A percentile compares a stretch with the other conserved stretches of the same genome.
phyloP scores from a whole-genome alignment of 2,888 invertebrate species.

The Esperia sulphurella region DNA sequence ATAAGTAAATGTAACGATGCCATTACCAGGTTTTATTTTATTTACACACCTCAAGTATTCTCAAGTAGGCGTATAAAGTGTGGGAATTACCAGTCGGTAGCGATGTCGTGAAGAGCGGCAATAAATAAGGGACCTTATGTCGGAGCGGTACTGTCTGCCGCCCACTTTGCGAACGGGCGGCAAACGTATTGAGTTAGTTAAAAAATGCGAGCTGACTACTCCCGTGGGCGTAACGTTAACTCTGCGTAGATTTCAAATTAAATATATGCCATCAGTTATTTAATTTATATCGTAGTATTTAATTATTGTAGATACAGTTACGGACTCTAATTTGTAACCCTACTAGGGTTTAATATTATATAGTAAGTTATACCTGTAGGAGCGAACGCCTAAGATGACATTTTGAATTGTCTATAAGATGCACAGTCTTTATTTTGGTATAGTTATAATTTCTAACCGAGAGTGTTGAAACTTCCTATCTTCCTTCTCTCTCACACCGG shows the following conservation, averaged over 20 bases:
- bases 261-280: background rate
- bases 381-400: too few species aligned
- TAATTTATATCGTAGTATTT: too few species aligned
- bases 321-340: too few species aligned
- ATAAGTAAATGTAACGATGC: conserved; percentile 51
- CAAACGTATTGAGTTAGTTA: background rate
- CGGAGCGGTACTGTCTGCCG: conserved; percentile 1
- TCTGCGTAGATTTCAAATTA: background rate
- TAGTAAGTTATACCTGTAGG: too few species aligned
- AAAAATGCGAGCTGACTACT: background rate
- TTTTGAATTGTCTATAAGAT: too few species aligned
- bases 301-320: too few species aligned
- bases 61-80: conserved; percentile 54
- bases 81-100: conserved; percentile 54
- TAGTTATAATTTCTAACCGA: too few species aligned
- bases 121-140: conserved; percentile 30
- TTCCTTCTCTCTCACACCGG: too few species aligned
- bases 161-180: background rate
- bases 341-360: too few species aligned
- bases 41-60: conserved; percentile 56
- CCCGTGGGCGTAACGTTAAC: background rate
- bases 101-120: conserved; percentile 24
- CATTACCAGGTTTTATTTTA: conserved; percentile 63
- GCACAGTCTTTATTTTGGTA: too few species aligned
- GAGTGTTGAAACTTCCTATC: too few species aligned